These are phyloP conservation scores for Drosophila ambigua DNA, from an alignment of 1,140 invertebrate species.

Conservation along the genomic window DNA sequence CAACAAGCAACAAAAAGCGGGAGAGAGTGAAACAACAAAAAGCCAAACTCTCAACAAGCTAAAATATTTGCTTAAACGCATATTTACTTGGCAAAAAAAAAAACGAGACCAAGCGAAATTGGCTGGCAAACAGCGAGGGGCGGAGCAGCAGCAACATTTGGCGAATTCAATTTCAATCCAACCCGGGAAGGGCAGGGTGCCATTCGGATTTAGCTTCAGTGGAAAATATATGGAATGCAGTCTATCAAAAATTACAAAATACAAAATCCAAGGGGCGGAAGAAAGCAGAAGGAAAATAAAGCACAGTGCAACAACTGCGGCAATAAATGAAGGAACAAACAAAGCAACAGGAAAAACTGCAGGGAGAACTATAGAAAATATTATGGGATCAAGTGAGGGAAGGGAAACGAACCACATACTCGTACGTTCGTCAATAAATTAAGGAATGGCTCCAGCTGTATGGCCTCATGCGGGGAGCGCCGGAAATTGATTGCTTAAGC, in stretches of 20 bases:
- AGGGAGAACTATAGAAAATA: too few species aligned
- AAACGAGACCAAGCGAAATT: slow-evolving; percentile 56
- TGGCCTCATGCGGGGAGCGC: slow-evolving; percentile 9
- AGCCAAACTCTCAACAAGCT: slow-evolving; percentile 50
- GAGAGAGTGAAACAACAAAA: slow-evolving; percentile 26
- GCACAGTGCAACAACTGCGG: slow-evolving; percentile 7
- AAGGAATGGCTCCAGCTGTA: too few species aligned
- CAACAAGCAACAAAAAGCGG: slow-evolving; percentile 4
- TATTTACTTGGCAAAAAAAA: slow-evolving; percentile 73
- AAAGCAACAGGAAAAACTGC: neutral
- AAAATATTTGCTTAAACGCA: slow-evolving; percentile 77
- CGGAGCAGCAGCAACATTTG: slow-evolving; percentile 46
- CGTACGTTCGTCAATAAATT: too few species aligned
- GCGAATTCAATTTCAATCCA: slow-evolving; percentile 68
- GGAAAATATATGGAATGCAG: slow-evolving; percentile 56
- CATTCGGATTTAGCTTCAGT: neutral
- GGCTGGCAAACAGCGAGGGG: slow-evolving; percentile 64
- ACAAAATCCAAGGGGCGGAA: slow-evolving; percentile 36
- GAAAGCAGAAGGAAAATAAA: neutral
- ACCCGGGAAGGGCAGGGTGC: neutral
- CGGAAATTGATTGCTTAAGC: slow-evolving; percentile 42
- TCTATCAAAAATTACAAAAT: slow-evolving; percentile 76
- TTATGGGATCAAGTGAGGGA: too few species aligned
- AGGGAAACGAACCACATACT: too few species aligned
- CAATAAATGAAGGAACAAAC: too few species aligned